Evolutionary conservation across 2,797 vertebrate genomes (phyloP).

Genomic region (Rachycentron canadum): DNA sequence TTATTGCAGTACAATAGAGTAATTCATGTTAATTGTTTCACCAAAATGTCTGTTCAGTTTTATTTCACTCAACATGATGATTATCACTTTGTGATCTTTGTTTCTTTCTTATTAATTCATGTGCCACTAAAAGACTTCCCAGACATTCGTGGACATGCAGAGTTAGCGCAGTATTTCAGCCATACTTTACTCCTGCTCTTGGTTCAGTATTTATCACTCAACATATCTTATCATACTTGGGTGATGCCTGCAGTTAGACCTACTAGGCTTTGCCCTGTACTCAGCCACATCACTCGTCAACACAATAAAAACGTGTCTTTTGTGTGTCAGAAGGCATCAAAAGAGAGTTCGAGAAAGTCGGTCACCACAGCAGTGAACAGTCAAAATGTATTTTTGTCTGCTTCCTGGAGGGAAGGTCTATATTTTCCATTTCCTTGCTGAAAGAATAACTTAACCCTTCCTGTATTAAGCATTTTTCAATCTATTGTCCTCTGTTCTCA

Average conservation of each 20-base stretch:
- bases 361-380: no score
- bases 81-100: not conserved
- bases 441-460: no score
- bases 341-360: not conserved
- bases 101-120: not conserved
- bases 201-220: not conserved
- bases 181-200: not conserved
- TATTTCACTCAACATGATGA: not conserved
- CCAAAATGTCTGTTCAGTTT: not conserved
- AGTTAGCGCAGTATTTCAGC: not conserved
- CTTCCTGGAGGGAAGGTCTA: not conserved
- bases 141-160: not conserved
- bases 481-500: not conserved
- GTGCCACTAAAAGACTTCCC: not conserved
- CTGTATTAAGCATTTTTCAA: no score
- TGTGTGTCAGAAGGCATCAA: not conserved
- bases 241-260: not conserved
- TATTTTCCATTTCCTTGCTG: not conserved
- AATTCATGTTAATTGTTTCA: not conserved
- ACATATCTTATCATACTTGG: not conserved
- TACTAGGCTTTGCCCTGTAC: conserved; percentile 29
- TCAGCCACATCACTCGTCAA: not conserved
- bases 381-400: not conserved
- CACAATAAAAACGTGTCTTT: not conserved
- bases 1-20: not conserved